phyloP scores from a whole-genome alignment of 2,888 invertebrate genomes.

The Sminthurinus aureus region DNA sequence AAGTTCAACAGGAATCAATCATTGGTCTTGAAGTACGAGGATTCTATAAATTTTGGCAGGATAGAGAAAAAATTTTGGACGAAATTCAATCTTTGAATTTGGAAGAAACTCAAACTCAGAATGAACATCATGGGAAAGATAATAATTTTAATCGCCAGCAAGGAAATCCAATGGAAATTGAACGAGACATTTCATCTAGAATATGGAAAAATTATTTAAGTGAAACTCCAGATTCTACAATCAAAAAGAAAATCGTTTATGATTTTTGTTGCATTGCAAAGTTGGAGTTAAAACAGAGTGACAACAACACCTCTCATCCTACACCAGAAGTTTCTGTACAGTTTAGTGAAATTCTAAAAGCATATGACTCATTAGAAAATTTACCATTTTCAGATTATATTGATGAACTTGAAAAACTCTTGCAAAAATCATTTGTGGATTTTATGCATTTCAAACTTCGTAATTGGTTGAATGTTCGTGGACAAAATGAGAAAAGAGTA shows the following conservation, averaged over 20 bases:
- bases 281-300: not conserved
- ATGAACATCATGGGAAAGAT: too few relatives aligned
- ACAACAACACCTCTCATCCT: not conserved
- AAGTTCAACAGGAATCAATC: not conserved
- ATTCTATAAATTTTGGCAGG: slow-evolving; percentile 5
- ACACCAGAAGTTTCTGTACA: not conserved
- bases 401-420: not conserved
- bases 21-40: not conserved
- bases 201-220: not conserved
- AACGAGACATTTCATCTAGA: not conserved
- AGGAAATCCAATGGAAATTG: not conserved
- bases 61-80: not conserved
- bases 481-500: too few relatives aligned
- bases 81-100: not conserved
- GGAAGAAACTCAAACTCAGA: not conserved
- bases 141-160: too few relatives aligned
- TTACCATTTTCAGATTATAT: slow-evolving; percentile 8
- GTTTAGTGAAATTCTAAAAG: not conserved
- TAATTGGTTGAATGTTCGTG: not conserved
- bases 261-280: slow-evolving; percentile 1
- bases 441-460: not conserved
- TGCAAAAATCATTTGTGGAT: not conserved
- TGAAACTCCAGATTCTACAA: not conserved
- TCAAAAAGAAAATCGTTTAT: not conserved
- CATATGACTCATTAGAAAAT: not conserved